A percentile compares a stretch with the other conserved stretches of the same genome.
Conservation (phyloP, 2,888 invertebrate genomes). For the Pachymerium ferrugineum region DNA sequence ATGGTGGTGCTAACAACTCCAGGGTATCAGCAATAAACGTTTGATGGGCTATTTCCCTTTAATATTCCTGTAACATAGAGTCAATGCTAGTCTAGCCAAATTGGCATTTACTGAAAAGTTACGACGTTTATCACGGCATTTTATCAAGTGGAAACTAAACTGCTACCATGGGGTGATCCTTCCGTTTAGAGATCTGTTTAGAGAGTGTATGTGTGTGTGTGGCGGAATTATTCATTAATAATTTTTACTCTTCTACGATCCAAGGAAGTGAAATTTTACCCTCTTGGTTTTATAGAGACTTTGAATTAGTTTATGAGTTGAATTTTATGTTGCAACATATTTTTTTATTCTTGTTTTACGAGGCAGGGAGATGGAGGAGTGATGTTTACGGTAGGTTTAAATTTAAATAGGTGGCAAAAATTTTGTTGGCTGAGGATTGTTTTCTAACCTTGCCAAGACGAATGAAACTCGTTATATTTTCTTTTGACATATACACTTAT, state of each 20-base stretch:
- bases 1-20: slow-evolving; percentile 24
- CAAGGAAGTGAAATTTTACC: slow-evolving; percentile 2
- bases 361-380: neutral
- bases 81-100: slow-evolving; percentile 29
- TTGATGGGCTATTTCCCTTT: slow-evolving; percentile 28
- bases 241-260: neutral
- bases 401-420: neutral
- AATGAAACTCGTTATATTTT: too few relatives aligned
- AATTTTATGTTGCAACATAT: slow-evolving; percentile 2
- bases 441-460: too few relatives aligned
- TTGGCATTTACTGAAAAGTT: slow-evolving; percentile 29
- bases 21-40: slow-evolving; percentile 30
- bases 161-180: slow-evolving; percentile 25
- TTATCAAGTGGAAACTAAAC: slow-evolving; percentile 27
- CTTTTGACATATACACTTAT: neutral
- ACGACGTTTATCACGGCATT: slow-evolving; percentile 27
- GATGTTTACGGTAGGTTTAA: neutral
- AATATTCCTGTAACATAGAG: slow-evolving; percentile 24
- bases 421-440: neutral
- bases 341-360: neutral
- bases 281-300: neutral
- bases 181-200: slow-evolving; percentile 22
- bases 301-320: slow-evolving; percentile 20
- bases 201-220: slow-evolving; percentile 18
- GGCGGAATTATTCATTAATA: slow-evolving; percentile 15